Evolutionary conservation across 2,113 vertebrate genomes (phyloP), one percentile per base, ranked within the genome.

Genomic region (Tringa solitaria): DNA sequence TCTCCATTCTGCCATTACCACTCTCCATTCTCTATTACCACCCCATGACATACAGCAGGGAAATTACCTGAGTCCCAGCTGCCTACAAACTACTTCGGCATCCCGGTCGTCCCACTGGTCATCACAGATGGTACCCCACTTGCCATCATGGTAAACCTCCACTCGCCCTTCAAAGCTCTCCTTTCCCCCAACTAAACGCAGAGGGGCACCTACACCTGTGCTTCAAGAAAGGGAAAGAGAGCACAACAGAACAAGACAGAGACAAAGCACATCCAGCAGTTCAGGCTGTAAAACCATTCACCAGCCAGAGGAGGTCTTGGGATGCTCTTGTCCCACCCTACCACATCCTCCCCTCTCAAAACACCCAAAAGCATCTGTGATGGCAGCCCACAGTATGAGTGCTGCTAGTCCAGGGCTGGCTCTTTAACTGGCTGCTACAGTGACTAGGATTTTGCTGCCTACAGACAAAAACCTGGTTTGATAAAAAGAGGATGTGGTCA

Each of bases 21-120:
- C 37, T 39, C 37, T 39, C 37, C 37, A 39, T 39, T 39, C 61
- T 86, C 56, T 72, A 0, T 54, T 69, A 77, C 69, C 39, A 45
- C 53, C 56, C 43, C 32, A 13, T 46, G 43, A 76, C 1, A 3
- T 13, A 68, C 12, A 87, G 41, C 9, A 12, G 17, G 12, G 48
- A 77, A 91, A 77, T 87, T 95, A 99, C 99, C 98, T 98, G 69
- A 99, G 98, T 50, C 99, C 99, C 54, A 99, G 97, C 96, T 99
- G 99, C 73, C 99, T 98, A 97, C 99, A 99, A 73, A 99, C 98
- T 73, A 99, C 99, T 93, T 99, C 99, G 14, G 99, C 99, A 82
- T 99, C 99, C 53, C 96, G 98, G 95, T 99, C 97, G 1, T 99
- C 99, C 99, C 99, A 99, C 63, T 98, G 98, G 98, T 99, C 99